Base-by-base conservation (phyloP, 2,113 vertebrate species). In the Vulpes ferrilata region DNA sequence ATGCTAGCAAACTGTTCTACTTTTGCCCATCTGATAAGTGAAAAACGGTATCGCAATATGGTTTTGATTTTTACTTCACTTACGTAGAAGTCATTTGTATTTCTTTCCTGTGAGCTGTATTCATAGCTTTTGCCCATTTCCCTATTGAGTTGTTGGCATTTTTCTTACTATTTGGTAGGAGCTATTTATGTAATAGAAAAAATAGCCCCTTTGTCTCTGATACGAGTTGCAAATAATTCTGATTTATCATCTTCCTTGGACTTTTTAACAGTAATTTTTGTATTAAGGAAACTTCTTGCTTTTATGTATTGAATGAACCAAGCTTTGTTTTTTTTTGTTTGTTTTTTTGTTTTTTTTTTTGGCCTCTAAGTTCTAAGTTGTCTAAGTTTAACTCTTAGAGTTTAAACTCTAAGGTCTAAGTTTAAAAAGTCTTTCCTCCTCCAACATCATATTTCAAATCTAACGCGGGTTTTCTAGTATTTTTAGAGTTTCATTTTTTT, bases 401-500 rank as follows among this genome's bases (percentile, higher is more conserved):
- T 43, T 43, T 43, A 43, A 43, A 43, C 43, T 43, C 43, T 92
- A 48, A 88, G 38, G 17, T 57, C 67, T 88, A 64, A 55, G 9
- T 57, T 83, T 25, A 19, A 91, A 88, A 83, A 25, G 27, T 71
- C 11, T 83, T 86, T 67, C 59, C 32, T 96, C n/a, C 25, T 91
- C 30, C 74, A 85, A 83, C 3, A 38, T 57, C 51, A 67, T 86
- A 51, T 94, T 94, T 94, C 90, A 57, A 92, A 62, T 86, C 15
- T 76, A 6, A 38, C 27, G n/a, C 23, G 22, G 35, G 62, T 86
- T 74, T 86, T 92, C n/a, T 59, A 65, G 17, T 78, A 86, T 76
- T 93, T 93, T 92, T 94, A 78, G 89, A 11, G n/a, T 22, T 94
- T 74, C 30, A 32, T n/a, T 60, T 83, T 62, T 95, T 94, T 55